Percentiles rank a stretch among this genome's conserved stretches.
phyloP scores from a whole-genome alignment of 2,113 vertebrate species.

The Cyanocitta stelleri region DNA sequence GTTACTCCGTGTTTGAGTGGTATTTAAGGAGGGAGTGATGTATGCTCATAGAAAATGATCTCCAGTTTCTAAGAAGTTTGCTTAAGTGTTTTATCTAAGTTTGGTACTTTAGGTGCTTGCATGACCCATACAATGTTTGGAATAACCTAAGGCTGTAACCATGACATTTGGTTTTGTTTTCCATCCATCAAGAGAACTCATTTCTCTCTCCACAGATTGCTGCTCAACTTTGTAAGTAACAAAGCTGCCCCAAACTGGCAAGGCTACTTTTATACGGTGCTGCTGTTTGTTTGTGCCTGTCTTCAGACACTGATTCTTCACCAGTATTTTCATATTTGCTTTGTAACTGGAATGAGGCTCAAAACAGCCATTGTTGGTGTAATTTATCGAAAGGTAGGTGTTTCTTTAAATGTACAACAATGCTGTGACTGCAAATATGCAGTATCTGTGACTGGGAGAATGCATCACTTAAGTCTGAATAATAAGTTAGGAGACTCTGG shows the following conservation, averaged over 20 bases:
- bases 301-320: constrained; percentile 92
- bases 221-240: constrained; percentile 85
- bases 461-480: not conserved
- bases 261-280: constrained; percentile 86
- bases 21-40: not conserved
- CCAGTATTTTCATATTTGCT: constrained; percentile 96
- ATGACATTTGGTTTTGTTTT: not conserved
- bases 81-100: not conserved
- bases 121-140: not conserved
- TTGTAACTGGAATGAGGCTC: constrained; percentile 92
- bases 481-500: not conserved
- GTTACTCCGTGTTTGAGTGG: not conserved
- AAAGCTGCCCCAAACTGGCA: constrained; percentile 85
- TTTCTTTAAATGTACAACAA: not conserved
- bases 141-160: not conserved
- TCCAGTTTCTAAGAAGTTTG: not conserved
- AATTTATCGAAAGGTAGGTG: constrained; percentile 88
- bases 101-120: not conserved
- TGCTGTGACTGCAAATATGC: not conserved
- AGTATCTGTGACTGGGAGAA: not conserved
- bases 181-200: not conserved
- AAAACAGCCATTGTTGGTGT: constrained; percentile 91
- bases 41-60: not conserved
- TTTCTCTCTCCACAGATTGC: constrained; percentile 69
- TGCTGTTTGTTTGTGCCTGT: constrained; percentile 85